Base-by-base conservation (phyloP, 1,140 invertebrate species). In the Holotrichia oblita region DNA sequence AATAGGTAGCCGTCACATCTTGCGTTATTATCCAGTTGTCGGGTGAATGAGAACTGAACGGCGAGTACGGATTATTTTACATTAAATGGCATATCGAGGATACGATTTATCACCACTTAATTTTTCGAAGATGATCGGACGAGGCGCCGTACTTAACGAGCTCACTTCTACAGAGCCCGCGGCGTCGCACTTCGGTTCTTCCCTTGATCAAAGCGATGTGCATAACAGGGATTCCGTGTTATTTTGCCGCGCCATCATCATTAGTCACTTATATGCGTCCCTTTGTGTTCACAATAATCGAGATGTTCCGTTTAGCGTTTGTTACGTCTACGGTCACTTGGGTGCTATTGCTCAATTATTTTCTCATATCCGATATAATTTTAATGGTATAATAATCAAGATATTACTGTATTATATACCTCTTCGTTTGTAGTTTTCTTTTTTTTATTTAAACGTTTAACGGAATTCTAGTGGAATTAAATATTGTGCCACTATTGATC, bases 301-400 rank as follows among this genome's bases (percentile, higher is more conserved):
- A n/a, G n/a, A 48, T n/a, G 44, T 48, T 48, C 12, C n/a, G 44
- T 48, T 12, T n/a, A 48, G n/a, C n/a, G 44, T 48, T 48, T 48
- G 44, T n/a, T 48, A 14, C 44, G 12, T 48, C 44, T n/a, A n/a
- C n/a, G n/a, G n/a, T n/a, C n/a, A n/a, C 12, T 48, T 48, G 44
- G 44, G 12, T n/a, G 44, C 44, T 48, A 48, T 48, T n/a, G 44
- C 44, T 48, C 44, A 48, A 48, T 48, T 48, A 48, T n/a, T 48
- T 48, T 48, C 44, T 48, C 44, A 48, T 48, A 48, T 48, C 44
- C 44, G 44, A 48, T 48, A n/a, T 48, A 48, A 48, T 48, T n/a
- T 48, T 10, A 48, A 14, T n/a, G 44, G 12, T n/a, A n/a, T 48
- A 48, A 48, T 48, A 48, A 48, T 48, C 44, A n/a, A 48, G 44